Base-by-base conservation (phyloP, 2,113 vertebrate species). In the Morone chrysops region DNA sequence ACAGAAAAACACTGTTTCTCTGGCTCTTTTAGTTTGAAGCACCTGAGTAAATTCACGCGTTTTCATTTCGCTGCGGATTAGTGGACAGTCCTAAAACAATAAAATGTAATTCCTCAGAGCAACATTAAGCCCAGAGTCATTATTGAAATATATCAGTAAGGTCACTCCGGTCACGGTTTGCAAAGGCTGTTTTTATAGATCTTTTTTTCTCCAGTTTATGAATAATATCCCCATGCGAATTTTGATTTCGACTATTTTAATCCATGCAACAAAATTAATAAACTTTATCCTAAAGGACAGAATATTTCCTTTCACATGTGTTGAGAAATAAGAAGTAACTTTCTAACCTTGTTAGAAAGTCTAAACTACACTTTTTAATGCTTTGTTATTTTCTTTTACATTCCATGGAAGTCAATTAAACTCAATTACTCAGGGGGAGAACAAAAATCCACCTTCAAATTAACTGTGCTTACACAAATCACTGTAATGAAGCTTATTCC, bases 1-100 rank as follows among this genome's bases (percentile, higher is more conserved):
- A 63, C 82, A 62, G 3, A 14, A 20, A 47, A 45, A 68, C 57
- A 38, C 17, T 2, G 2, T 53, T 54, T 45, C 9, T 72, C 36
- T 41, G 47, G 40, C 40, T 59, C 77, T 57, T 79, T 82, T 7
- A 8, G 43, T 50, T 51, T 47, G 47, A 70, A 68, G 51, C 80
- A 86, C 90, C 81, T 85, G 84, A 66, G 51, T 74, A 75, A 87
- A 88, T 79, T 61, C 70, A 80, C 66, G 51, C 53, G 22, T 66
- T 65, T 84, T 75, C 51, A 56, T 74, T 75, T 63, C 13, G 20
- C 66, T 40, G 54, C 4, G 20, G 57, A 84, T 85, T 43, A 79
- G 57, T 7, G 69, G 41, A 62, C 47, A 72, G 50, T 8, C 81
- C 62, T 83, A 41, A 70, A 90, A 83, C 56, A 87, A 85, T 69